A percentile compares a stretch with the other conserved stretches of the same genome.
Conservation (phyloP, 2,888 invertebrate species). For the Stomorhina lunata region DNA sequence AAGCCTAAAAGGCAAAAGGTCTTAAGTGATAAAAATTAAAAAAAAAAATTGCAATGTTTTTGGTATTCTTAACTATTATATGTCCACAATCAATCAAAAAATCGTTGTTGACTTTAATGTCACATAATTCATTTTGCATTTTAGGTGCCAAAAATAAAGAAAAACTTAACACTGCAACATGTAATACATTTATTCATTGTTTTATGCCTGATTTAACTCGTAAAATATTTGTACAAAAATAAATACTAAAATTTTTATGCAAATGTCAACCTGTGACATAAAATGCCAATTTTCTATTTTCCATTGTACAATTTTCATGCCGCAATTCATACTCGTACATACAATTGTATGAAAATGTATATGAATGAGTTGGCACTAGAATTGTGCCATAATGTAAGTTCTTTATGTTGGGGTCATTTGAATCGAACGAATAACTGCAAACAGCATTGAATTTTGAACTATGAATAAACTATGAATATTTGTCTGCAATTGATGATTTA, state of each 20-base stretch:
- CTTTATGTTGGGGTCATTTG: conserved; percentile 49
- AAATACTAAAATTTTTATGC: conserved; percentile 19
- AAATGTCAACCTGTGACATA: conserved; percentile 62
- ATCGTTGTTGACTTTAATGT: conserved; percentile 49
- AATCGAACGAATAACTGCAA: conserved; percentile 44
- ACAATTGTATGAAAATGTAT: too few species aligned
- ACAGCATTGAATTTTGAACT: too few species aligned
- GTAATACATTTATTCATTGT: conserved; percentile 20
- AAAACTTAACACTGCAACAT: background rate
- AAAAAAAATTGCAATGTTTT: too few species aligned
- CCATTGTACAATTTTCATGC: background rate
- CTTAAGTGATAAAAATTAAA: too few species aligned
- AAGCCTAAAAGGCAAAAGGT: too few species aligned
- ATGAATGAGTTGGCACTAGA: too few species aligned
- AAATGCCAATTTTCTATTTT: conserved; percentile 51
- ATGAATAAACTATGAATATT: background rate
- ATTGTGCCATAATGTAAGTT: background rate
- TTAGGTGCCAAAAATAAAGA: background rate
- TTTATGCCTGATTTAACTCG: conserved; percentile 54
- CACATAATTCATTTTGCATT: conserved; percentile 25
- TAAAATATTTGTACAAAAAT: conserved; percentile 26
- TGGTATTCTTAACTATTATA: too few species aligned
- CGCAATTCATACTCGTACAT: background rate
- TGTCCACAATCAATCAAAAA: too few species aligned
- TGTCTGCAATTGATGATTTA: background rate